Base-by-base conservation (phyloP, 1,140 invertebrate genomes). In the Heliconius hermathena region DNA sequence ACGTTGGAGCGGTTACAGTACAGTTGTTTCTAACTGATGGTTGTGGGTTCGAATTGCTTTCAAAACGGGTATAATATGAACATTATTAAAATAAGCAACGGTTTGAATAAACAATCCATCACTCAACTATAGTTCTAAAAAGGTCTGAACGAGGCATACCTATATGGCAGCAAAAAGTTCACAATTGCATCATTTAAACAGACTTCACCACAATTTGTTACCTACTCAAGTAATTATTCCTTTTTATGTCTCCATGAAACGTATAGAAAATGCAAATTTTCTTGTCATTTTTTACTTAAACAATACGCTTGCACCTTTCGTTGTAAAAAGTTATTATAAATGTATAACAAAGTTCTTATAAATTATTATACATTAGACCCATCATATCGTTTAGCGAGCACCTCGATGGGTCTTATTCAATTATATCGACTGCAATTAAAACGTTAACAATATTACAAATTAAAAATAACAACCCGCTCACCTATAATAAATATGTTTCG, bases 401-500 rank as follows among this genome's bases (percentile, higher is more conserved):
- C 20, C 8, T 66, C 60, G 60, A 66, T 29, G 60, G n/a, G 22
- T 26, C 60, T 66, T 29, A 72, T 72, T 80, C 26, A 54, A 80
- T 76, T 76, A 75, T 76, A 80, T 80, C 71, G 75, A 72, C 70
- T 72, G 71, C 74, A 80, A 80, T 80, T 76, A 80, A 73, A 76
- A 13, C 49, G 26, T 71, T 72, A 76, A 80, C 41, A 72, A 77
- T 77, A 57, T 76, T 77, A 73, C 71, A 73, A 57, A 76, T 77
- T 76, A 77, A 76, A 77, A 79, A 74, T 75, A 76, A 80, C 70
- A 76, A 76, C 54, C 74, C 20, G 41, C 13, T 13, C 13, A 49
- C 80, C 16, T 20, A 38, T 41, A 78, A 81, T 81, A 78, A 78
- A 78, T 81, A 78, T 81, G 74, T 81, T 81, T 78, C 80, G 16